These are phyloP conservation scores for Meta bourneti DNA, from an alignment of 2,888 invertebrate species.

Conservation along the genomic window DNA sequence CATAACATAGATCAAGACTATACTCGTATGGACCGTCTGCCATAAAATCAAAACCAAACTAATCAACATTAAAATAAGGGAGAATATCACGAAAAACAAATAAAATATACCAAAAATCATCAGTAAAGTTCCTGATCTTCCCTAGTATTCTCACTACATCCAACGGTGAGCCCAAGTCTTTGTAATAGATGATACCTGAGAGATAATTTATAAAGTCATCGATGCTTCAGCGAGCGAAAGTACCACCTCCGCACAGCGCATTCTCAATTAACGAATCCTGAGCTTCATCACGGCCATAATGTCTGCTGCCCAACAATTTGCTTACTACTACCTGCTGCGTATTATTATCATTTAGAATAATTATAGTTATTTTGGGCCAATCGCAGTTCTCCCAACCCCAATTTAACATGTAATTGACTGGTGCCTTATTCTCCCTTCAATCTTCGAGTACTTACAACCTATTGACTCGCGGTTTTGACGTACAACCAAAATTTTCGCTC, in stretches of 20 bases:
- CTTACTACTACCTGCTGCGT: conserved; percentile 48
- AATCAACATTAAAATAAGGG: too few species aligned
- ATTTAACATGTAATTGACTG: conserved; percentile 65
- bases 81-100: too few species aligned
- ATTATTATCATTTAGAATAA: conserved; percentile 72
- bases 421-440: conserved; percentile 32
- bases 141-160: too few species aligned
- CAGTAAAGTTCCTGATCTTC: too few species aligned
- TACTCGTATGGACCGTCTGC: too few species aligned
- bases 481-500: not conserved
- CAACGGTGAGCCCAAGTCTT: too few species aligned
- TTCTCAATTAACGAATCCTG: conserved; percentile 37
- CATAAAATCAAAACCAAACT: too few species aligned
- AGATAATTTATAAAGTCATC: conserved; percentile 55
- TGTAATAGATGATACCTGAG: not conserved
- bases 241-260: not conserved
- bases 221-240: conserved; percentile 20
- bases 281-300: conserved; percentile 33
- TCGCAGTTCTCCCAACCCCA: conserved; percentile 48
- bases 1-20: too few species aligned
- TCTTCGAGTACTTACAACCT: conserved; percentile 48
- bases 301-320: conserved; percentile 58
- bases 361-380: conserved; percentile 67
- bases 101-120: too few species aligned
- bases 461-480: conserved; percentile 27